These are phyloP conservation scores for Pelodiscus sinensis DNA, from an alignment of 2,113 vertebrate genomes.

Conservation along the genomic window DNA sequence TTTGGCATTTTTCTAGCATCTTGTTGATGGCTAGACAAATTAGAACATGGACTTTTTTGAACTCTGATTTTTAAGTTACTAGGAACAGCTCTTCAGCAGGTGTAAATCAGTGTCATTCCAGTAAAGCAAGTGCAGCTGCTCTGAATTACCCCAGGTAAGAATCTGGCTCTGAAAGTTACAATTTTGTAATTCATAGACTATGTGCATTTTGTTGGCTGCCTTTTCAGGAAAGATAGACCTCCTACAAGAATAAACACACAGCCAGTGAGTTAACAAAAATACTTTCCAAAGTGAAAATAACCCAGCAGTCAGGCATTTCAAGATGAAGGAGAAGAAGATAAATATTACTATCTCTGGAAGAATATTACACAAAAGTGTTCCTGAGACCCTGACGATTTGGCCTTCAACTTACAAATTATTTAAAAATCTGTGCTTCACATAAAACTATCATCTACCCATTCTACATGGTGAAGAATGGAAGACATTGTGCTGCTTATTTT, in stretches of 20 bases:
- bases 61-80: background rate
- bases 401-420: background rate
- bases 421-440: background rate
- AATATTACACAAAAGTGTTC: background rate
- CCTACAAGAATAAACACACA: background rate
- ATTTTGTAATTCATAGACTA: background rate
- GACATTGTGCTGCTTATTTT: background rate
- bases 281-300: background rate
- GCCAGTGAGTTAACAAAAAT: background rate
- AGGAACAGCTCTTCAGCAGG: background rate
- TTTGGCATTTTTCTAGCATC: background rate
- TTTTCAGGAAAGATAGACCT: background rate
- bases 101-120: background rate
- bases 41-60: background rate
- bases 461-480: background rate
- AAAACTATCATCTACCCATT: background rate
- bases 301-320: background rate
- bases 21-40: background rate
- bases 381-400: background rate
- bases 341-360: background rate
- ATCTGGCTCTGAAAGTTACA: background rate
- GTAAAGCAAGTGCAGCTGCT: background rate
- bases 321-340: background rate
- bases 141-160: too few relatives aligned
- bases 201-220: background rate